Evolutionary conservation across 2,113 vertebrate species (phyloP).

Genomic region (Myxocyprinus asiaticus): DNA sequence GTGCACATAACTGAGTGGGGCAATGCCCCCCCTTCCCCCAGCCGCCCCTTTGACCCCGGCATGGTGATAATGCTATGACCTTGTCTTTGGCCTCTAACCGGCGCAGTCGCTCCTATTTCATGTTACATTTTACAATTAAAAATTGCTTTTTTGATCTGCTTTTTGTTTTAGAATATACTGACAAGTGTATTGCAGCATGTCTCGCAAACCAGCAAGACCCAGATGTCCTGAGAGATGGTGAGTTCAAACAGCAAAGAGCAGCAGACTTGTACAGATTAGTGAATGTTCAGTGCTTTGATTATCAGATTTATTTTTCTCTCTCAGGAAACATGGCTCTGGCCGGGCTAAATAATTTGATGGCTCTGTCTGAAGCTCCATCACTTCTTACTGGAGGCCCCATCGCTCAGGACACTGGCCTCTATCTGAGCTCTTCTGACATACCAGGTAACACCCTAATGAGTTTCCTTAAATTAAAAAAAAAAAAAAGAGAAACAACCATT

Average conservation of each 20-base stretch:
- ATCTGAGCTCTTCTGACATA: background rate
- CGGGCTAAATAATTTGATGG: background rate
- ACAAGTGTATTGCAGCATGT: background rate
- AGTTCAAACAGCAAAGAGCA: background rate
- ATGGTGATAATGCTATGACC: no score
- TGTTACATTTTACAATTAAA: no score
- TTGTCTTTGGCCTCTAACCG: no score
- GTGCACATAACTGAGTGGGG: no score
- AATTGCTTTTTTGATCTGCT: no score
- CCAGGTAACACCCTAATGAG: conserved; percentile 22
- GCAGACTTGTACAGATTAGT: background rate
- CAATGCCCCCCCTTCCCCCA: no score
- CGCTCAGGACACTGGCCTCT: background rate
- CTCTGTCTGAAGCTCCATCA: conserved; percentile 8
- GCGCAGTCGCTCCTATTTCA: no score
- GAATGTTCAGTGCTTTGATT: background rate
- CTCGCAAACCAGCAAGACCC: conserved; percentile 10
- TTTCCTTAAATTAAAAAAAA: background rate
- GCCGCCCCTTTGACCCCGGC: no score
- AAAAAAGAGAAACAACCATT: background rate
- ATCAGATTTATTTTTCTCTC: background rate
- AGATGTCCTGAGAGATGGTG: conserved; percentile 14
- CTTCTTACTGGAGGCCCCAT: background rate
- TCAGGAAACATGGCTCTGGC: background rate
- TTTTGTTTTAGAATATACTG: conserved; percentile 4